Base-by-base conservation (phyloP, 1,140 invertebrate species). In the Pinna nobilis region DNA sequence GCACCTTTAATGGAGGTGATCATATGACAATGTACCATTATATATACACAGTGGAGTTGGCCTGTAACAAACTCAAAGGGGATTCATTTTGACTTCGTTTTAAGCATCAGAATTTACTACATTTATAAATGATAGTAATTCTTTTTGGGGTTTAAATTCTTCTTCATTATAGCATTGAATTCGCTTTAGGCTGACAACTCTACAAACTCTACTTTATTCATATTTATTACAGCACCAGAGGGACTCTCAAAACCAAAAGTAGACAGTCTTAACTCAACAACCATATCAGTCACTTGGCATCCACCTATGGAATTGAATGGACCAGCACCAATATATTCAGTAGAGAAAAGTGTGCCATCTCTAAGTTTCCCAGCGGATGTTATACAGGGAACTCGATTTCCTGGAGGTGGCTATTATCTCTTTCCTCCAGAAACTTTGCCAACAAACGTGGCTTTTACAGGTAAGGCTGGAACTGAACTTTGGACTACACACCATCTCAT, bases 371-470 rank as follows among this genome's bases (percentile, higher is more conserved):
- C 87, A 2, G 82, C 87, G n/a, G 81, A 80, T 18, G 80, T 84
- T 11, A 81, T 85, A 20, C 77, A 67, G 32, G 86, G 86, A 20
- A 88, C 84, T 25, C 64, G 85, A 23, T 89, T 88, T 71, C 81
- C 86, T 35, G 87, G 87, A 7, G 82, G 83, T 35, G 87, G 87
- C n/a, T 88, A 86, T 71, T 87, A 88, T 53, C 65, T 75, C 20
- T 89, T 89, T 63, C 82, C 84, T 25, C 66, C 87, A 13, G 77
- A 81, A 20, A 83, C 80, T 18, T 65, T 89, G 13, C 86, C 86
- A 23, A 79, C 84, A 41, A 83, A 83, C 77, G 86, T 87, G 28
- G 81, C 70, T 15, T 88, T 86, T 67, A 87, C 87, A 61, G 87
- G 87, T 88, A 55, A 59, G 30, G 33, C 11, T 33, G 15, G 9